Base-by-base conservation (phyloP, 1,140 invertebrate genomes). In the Zophobas atratus region DNA sequence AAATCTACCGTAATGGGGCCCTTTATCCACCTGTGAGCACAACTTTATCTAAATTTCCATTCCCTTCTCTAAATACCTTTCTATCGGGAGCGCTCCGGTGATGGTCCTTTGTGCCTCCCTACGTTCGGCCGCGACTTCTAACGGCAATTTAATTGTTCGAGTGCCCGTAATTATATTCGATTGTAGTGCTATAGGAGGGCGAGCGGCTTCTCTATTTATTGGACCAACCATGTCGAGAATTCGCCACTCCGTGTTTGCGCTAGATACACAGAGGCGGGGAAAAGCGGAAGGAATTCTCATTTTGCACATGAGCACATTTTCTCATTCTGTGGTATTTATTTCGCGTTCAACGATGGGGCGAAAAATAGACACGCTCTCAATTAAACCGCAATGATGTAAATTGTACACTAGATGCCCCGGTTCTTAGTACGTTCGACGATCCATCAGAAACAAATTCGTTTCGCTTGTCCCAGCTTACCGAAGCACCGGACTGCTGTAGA, bases 301-400 rank as follows among this genome's bases (percentile, higher is more conserved):
- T 72, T 72, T 72, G 70, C 70, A 72, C 70, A 72, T 72, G 70
- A 72, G 70, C 51, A 72, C 48, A 72, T 72, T 72, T 72, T 53
- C 51, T 55, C 70, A 72, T 71, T 63, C 38, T 6, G 57, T 20
- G 36, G 5, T 63, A 51, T 51, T 51, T 51, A 51, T 51, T 51
- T 20, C n/a, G n/a, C 20, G 49, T 51, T n/a, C 6, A 51, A 51
- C 49, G 20, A 51, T 51, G 6, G 49, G 49, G 6, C 49, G 49
- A 20, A 51, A 51, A 51, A 51, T 20, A 51, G 20, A 51, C 4
- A 2, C 20, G 20, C 20, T 20, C 20, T 20, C 20, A 20, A 20
- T 20, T 20, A 20, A 20, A 20, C 20, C 20, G 0, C 20, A 20
- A 20, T 20, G 20, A 20, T 20, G 20, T 20, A 20, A 20, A 20